Percentiles rank a stretch among this genome's conserved stretches.
Evolutionary conservation across 2,888 invertebrate species (phyloP).

Genomic region (Pelosia muscerda): DNA sequence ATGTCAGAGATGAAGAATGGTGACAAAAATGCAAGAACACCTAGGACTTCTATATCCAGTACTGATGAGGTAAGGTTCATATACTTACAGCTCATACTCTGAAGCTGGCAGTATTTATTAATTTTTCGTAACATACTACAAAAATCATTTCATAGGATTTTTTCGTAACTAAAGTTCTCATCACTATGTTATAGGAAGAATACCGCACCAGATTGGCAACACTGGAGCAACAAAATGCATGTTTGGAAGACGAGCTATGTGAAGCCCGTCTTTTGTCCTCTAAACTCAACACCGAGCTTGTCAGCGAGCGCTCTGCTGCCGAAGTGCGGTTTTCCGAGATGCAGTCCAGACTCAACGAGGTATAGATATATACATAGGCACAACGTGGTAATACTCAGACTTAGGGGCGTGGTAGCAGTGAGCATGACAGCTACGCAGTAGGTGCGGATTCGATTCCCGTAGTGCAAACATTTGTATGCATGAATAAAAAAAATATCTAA

Average conservation of each 20-base stretch:
- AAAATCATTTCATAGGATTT: neutral
- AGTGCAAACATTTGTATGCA: too few relatives aligned
- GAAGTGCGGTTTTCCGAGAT: constrained; percentile 95
- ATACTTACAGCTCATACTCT: neutral
- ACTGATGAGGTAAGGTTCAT: constrained; percentile 89
- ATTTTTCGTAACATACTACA: neutral
- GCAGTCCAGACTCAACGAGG: constrained; percentile 95
- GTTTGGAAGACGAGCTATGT: constrained; percentile 95
- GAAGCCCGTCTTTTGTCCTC: constrained; percentile 94
- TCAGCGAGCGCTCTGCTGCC: constrained; percentile 94
- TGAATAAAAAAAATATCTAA: too few relatives aligned
- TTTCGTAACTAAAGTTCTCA: neutral
- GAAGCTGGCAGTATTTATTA: neutral
- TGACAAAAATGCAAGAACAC: constrained; percentile 78
- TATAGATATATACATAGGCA: constrained; percentile 70
- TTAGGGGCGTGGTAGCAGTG: too few relatives aligned
- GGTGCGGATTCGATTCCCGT: too few relatives aligned
- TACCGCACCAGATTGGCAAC: constrained; percentile 90
- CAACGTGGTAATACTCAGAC: too few relatives aligned
- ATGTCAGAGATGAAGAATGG: constrained; percentile 91
- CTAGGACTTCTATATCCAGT: constrained; percentile 89
- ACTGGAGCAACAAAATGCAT: constrained; percentile 93
- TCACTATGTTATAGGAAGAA: constrained; percentile 86
- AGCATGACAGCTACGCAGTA: too few relatives aligned
- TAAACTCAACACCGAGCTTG: constrained; percentile 95